Conservation (phyloP, 2,113 vertebrate species). For the Synchiropus splendidus region DNA sequence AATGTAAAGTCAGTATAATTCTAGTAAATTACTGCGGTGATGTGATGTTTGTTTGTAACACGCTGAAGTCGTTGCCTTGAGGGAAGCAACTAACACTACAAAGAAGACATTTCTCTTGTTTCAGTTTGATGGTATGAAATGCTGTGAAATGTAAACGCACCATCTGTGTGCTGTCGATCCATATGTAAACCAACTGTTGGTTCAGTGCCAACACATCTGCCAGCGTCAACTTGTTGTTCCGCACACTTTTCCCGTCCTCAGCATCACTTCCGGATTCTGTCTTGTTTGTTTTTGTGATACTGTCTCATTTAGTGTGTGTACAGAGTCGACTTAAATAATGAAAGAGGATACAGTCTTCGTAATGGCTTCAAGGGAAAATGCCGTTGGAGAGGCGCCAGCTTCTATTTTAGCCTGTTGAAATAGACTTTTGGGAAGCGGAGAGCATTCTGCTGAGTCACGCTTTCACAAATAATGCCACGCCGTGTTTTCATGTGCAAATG, state of each 20-base stretch:
- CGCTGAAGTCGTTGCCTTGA: no score
- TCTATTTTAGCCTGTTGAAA: conserved; percentile 26
- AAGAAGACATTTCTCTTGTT: no score
- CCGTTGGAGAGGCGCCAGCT: conserved; percentile 11
- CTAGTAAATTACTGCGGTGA: no score
- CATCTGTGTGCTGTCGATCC: not conserved
- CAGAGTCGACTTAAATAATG: conserved; percentile 10
- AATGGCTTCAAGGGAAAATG: conserved; percentile 2
- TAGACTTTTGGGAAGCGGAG: conserved; percentile 24
- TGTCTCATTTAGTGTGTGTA: not conserved
- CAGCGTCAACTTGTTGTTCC: not conserved
- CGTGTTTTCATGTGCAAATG: conserved; percentile 10
- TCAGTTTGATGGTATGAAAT: no score
- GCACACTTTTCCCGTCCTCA: no score
- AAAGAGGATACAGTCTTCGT: conserved; percentile 3
- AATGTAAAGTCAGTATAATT: no score
- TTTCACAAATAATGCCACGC: conserved; percentile 17
- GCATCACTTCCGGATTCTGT: not conserved
- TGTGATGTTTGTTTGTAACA: no score
- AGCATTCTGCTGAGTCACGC: conserved; percentile 34
- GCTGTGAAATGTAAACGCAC: not conserved
- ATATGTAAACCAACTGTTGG: conserved; percentile 1
- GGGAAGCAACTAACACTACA: no score
- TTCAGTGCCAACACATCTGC: conserved; percentile 1
- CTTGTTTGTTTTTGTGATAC: conserved; percentile 3